Conservation (phyloP, 2,888 invertebrate species). For the Sminthurides aquaticus region DNA sequence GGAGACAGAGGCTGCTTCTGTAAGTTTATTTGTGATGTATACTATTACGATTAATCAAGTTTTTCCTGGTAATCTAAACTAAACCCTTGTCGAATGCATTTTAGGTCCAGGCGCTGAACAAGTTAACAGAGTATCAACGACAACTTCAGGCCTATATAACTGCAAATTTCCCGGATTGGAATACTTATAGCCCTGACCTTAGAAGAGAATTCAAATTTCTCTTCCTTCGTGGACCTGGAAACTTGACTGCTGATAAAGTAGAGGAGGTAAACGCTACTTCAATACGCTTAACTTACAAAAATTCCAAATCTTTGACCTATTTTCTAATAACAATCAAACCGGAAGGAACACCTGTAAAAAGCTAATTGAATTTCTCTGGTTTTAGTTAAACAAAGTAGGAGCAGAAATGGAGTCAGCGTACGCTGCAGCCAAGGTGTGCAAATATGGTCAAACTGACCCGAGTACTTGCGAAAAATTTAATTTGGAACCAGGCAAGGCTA, state of each 20-base stretch:
- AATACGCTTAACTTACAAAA: too few species aligned
- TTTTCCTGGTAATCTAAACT: too few species aligned
- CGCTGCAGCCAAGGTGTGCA: slow-evolving; percentile 45
- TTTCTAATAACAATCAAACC: background rate
- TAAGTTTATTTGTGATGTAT: too few species aligned
- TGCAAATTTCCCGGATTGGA: slow-evolving; percentile 10
- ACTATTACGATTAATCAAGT: too few species aligned
- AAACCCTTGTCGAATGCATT: too few species aligned
- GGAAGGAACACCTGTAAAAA: background rate
- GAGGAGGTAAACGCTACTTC: slow-evolving; percentile 22
- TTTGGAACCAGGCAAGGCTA: slow-evolving; percentile 45
- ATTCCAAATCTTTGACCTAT: too few species aligned
- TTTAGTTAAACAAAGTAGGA: slow-evolving; percentile 40
- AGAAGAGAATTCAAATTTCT: slow-evolving; percentile 37
- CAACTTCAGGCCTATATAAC: slow-evolving; percentile 19
- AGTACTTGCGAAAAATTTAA: slow-evolving; percentile 35
- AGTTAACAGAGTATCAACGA: slow-evolving; percentile 15
- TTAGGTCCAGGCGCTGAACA: slow-evolving; percentile 4
- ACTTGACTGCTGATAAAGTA: slow-evolving; percentile 28
- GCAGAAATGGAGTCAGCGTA: slow-evolving; percentile 46
- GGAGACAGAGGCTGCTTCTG: slow-evolving; percentile 36
- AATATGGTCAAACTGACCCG: slow-evolving; percentile 24
- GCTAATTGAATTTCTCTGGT: slow-evolving; percentile 4
- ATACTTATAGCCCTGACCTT: slow-evolving; percentile 21
- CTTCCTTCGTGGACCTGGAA: slow-evolving; percentile 36